Evolutionary conservation across 2,113 vertebrate species (phyloP).

Genomic region (Laticauda colubrina): DNA sequence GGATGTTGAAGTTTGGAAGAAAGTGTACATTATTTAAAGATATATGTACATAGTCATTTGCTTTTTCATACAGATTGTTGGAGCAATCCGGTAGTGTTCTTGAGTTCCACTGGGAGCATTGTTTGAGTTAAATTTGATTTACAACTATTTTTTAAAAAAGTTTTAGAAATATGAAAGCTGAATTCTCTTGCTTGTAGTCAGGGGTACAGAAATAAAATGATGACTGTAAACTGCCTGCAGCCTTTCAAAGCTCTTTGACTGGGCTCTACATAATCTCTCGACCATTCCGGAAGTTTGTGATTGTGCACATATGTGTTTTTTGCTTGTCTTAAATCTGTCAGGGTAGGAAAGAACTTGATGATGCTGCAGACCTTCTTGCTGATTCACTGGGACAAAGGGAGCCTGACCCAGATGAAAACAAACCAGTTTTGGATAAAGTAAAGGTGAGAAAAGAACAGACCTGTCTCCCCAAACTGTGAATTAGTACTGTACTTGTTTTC

Average conservation of each 20-base stretch:
- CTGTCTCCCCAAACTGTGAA: neutral
- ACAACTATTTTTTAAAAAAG: neutral
- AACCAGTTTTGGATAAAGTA: conserved; percentile 73
- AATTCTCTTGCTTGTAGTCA: neutral
- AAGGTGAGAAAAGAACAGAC: conserved; percentile 64
- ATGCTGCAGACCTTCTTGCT: conserved; percentile 72
- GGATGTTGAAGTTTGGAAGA: neutral
- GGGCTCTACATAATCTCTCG: neutral
- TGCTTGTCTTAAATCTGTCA: neutral
- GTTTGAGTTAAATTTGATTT: neutral
- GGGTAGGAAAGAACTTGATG: conserved; percentile 63
- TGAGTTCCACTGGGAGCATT: neutral
- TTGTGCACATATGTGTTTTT: neutral
- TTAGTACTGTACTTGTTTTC: neutral
- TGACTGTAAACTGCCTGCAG: neutral
- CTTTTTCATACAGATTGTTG: neutral
- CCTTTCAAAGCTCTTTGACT: neutral
- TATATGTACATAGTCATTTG: neutral
- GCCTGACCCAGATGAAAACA: conserved; percentile 72
- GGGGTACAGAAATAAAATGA: neutral
- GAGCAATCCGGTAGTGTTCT: neutral
- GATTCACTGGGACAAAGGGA: conserved; percentile 70
- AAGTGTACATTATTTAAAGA: neutral
- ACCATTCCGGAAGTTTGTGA: neutral
- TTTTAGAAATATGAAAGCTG: neutral